Percentiles rank a stretch among this genome's conserved stretches.
These are phyloP conservation scores for Rutpela maculata DNA, from an alignment of 2,888 invertebrate species.

Conservation along the genomic window DNA sequence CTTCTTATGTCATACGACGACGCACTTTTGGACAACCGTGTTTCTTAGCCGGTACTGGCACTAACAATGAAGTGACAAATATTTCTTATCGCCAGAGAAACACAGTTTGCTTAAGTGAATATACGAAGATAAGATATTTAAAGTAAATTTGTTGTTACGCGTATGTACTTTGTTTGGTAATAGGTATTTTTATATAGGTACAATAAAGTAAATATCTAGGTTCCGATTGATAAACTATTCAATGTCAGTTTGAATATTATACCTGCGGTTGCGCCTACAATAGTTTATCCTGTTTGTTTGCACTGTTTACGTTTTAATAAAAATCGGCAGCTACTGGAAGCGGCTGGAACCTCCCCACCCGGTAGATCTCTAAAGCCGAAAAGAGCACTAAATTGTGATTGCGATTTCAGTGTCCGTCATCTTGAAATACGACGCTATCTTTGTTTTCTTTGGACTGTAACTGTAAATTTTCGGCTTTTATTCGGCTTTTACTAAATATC, in stretches of 20 bases:
- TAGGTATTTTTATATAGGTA: conserved; percentile 5
- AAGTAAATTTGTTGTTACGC: conserved; percentile 27
- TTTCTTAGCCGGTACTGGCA: background rate
- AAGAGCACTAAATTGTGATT: no score
- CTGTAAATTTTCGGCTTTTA: no score
- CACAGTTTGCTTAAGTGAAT: background rate
- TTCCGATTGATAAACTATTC: conserved; percentile 9
- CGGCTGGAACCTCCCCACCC: no score
- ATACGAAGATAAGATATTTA: conserved; percentile 32
- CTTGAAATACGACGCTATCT: no score
- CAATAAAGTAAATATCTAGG: conserved; percentile 15
- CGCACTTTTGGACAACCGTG: background rate
- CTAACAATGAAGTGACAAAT: background rate
- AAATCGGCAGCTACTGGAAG: no score
- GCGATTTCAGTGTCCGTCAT: no score
- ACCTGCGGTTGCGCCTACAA: no score
- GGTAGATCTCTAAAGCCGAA: no score
- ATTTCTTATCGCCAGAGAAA: conserved; percentile 7
- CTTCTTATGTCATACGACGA: background rate
- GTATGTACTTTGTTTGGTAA: background rate
- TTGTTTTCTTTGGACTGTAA: no score
- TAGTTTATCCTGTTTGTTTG: no score
- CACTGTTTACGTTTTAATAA: no score
- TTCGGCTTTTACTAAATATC: no score
- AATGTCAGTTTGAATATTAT: background rate